A percentile compares a stretch with the other conserved stretches of the same genome.
These are phyloP conservation scores for Caenorhabditis tropicalis DNA, from an alignment of 1,140 invertebrate genomes.

Conservation along the genomic window DNA sequence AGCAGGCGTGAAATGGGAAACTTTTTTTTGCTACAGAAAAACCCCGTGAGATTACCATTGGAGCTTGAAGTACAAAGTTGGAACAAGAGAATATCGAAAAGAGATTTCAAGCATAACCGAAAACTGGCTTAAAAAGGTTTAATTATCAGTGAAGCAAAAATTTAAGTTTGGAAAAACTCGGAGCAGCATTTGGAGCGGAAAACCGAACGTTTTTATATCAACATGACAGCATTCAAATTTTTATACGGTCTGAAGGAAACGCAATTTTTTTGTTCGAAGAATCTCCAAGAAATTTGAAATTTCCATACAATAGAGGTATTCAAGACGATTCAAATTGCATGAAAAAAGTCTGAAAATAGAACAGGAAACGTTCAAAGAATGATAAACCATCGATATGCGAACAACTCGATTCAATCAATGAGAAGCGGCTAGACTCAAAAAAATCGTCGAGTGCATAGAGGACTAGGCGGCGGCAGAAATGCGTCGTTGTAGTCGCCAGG, in stretches of 20 bases:
- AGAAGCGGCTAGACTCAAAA: slow-evolving; percentile 2
- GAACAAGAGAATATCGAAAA: not conserved
- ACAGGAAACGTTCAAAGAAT: not conserved
- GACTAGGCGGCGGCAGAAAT: slow-evolving; percentile 3
- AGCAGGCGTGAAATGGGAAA: not conserved
- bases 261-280: no score
- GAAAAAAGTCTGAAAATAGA: no score
- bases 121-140: not conserved
- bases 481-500: slow-evolving; percentile 25
- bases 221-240: no score
- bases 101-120: not conserved
- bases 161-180: not conserved
- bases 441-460: slow-evolving; percentile 28
- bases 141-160: slow-evolving; percentile 24
- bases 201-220: not conserved
- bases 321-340: no score
- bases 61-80: not conserved
- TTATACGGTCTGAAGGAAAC: no score
- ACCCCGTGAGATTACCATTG: not conserved
- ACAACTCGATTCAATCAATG: slow-evolving; percentile 20
- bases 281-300: no score
- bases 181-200: no score
- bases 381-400: slow-evolving; percentile 21
- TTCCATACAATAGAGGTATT: no score
- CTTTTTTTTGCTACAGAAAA: not conserved